Evolutionary conservation across 2,888 invertebrate genomes (phyloP), one percentile per base, ranked within the genome.

Genomic region (Crocallis elinguaria): DNA sequence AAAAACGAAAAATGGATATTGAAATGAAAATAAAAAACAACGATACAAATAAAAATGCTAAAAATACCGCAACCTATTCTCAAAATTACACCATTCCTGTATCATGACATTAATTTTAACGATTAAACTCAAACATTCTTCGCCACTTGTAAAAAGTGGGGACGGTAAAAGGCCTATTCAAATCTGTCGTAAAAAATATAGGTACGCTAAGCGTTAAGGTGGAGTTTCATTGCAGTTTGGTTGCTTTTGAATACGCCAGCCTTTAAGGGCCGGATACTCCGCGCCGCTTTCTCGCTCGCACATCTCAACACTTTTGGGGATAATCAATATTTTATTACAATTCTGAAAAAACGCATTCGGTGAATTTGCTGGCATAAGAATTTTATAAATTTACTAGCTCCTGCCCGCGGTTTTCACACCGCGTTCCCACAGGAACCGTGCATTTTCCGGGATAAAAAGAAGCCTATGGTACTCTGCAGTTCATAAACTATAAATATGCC

Each of bases 21-120:
- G 41, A 30, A 50, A 44, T 14, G 14, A 11, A 19, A 39, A 35
- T 12, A 21, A 35, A n/a, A 12, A 11, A 3, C 37, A 30, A 8
- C 14, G 11, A 14, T 13, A 27, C 38, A n/a, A 49, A 57, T 52
- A 60, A 54, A 59, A 59, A 53, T 49, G 57, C 36, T 50, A 49
- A 56, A 41, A 25, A 37, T 14, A 51, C 46, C 39, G 39, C 48
- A 52, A 38, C 21, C 35, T 36, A 39, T 51, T 39, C 29, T 42
- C 41, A 42, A 59, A 64, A 67, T 61, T 59, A 62, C 74, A 66
- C 65, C 71, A 65, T 65, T 65, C 66, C 69, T 64, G 71, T 75
- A 81, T 71, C 79, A 75, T 83, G 66, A 82, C 88, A 88, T 88
- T 88, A 88, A 86, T 87, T 88, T 86, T 86, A 86, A 89, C 82